Percentiles rank a stretch among this genome's conserved stretches.
Conservation (phyloP, 2,797 vertebrate genomes). For the Rhinophrynus dorsalis region DNA sequence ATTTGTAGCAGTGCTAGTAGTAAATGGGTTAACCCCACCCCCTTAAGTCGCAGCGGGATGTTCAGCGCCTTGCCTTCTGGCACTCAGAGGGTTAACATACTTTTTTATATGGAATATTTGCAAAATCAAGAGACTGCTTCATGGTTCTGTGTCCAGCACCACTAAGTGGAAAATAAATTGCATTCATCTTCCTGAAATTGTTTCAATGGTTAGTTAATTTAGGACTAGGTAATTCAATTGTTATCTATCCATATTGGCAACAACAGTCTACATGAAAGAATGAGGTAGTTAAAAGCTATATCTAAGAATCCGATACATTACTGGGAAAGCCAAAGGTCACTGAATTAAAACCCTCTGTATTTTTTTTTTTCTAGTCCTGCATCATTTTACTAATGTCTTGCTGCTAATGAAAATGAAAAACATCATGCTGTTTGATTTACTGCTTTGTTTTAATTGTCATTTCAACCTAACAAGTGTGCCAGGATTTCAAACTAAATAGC, state of each 20-base stretch:
- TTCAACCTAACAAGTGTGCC: constrained; percentile 45
- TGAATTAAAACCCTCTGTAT: constrained; percentile 38
- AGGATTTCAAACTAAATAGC: constrained; percentile 37
- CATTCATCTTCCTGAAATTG: constrained; percentile 44
- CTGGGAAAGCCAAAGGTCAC: constrained; percentile 49
- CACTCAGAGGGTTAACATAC: too few relatives aligned
- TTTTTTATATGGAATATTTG: background rate
- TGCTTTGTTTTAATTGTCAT: constrained; percentile 51
- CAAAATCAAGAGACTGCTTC: background rate
- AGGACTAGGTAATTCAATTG: constrained; percentile 47
- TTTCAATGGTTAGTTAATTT: constrained; percentile 45
- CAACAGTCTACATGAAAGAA: constrained; percentile 45
- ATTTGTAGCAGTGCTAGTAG: too few relatives aligned
- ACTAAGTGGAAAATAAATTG: constrained; percentile 45
- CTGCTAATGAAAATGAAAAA: constrained; percentile 51
- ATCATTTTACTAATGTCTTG: constrained; percentile 52
- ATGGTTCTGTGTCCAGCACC: constrained; percentile 20
- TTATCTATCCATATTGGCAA: constrained; percentile 46
- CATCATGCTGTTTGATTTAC: constrained; percentile 48
- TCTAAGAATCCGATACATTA: constrained; percentile 47
- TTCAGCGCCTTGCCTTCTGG: too few relatives aligned
- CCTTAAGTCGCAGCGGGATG: too few relatives aligned
- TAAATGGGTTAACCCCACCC: too few relatives aligned
- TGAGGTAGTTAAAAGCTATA: constrained; percentile 48
- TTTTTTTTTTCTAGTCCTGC: constrained; percentile 48